Conservation (phyloP, 2,113 vertebrate species). For the Chaetorhynchus papuensis region DNA sequence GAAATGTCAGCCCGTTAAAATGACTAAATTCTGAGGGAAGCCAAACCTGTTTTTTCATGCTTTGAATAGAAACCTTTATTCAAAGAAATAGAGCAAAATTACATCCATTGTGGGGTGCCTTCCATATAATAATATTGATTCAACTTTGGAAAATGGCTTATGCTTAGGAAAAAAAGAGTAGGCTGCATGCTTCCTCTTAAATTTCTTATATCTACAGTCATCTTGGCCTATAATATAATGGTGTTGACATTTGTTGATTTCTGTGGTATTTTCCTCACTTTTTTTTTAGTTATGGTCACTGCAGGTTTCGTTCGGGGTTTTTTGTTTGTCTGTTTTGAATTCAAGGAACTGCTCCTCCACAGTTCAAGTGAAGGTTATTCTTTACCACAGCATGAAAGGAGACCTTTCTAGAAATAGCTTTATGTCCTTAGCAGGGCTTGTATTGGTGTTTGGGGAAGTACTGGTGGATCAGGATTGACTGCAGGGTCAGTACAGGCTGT, state of each 20-base stretch:
- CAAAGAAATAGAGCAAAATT: neutral
- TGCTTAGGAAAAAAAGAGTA: neutral
- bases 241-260: neutral
- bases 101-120: neutral
- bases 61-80: neutral
- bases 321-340: neutral
- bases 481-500: neutral
- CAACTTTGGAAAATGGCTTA: neutral
- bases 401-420: neutral
- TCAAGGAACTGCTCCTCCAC: neutral
- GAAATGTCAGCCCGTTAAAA: neutral
- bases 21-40: neutral
- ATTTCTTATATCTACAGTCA: neutral
- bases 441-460: neutral
- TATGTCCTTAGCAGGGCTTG: neutral
- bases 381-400: neutral
- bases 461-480: neutral
- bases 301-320: neutral
- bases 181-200: neutral
- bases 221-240: neutral
- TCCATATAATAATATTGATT: neutral
- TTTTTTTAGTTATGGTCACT: neutral
- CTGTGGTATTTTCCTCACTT: fast-evolving
- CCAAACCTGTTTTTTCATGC: neutral
- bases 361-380: neutral